Evolutionary conservation across 1,140 invertebrate genomes (phyloP).

Genomic region (Scylla paramamosain): DNA sequence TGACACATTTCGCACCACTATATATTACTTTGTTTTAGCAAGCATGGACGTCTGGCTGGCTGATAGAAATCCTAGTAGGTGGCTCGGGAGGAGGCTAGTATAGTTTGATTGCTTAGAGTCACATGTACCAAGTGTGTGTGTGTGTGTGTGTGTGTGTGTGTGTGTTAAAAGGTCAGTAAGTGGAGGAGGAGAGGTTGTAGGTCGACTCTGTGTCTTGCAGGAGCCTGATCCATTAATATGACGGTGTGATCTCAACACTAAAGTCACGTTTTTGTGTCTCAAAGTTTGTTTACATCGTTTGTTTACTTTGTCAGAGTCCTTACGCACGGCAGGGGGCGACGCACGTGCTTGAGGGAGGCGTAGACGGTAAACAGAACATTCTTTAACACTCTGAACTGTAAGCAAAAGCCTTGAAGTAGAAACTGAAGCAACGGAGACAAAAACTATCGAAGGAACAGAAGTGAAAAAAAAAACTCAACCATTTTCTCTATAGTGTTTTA

Average conservation of each 20-base stretch:
- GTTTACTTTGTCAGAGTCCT: neutral
- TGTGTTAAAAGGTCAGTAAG: too few species aligned
- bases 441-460: too few species aligned
- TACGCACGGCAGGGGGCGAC: neutral
- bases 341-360: neutral
- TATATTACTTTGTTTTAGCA: neutral
- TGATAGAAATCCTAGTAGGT: neutral
- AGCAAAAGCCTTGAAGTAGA: too few species aligned
- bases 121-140: neutral
- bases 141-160: neutral
- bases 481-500: neutral
- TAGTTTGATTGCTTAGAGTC: neutral
- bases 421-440: too few species aligned
- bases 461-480: too few species aligned
- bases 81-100: too few species aligned
- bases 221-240: too few species aligned
- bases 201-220: too few species aligned
- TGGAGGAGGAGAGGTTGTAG: too few species aligned
- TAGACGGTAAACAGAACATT: neutral
- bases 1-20: neutral
- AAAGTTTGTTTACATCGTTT: neutral
- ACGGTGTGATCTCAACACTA: neutral
- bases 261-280: neutral
- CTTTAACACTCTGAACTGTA: neutral
- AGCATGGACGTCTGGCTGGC: neutral